These are phyloP conservation scores for Ametastegia equiseti DNA, from an alignment of 2,888 invertebrate genomes.

Conservation along the genomic window DNA sequence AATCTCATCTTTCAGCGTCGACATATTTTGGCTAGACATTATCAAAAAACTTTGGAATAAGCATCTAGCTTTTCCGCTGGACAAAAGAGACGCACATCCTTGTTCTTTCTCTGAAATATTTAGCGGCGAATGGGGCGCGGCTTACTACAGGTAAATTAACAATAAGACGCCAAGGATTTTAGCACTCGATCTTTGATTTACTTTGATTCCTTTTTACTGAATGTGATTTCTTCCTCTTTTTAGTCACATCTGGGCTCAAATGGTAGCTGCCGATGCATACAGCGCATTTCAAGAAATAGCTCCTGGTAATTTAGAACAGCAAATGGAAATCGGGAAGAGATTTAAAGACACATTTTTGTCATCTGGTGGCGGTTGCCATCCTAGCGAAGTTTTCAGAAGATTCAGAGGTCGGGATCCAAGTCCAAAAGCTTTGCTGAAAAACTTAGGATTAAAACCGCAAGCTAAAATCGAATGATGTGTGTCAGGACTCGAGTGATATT, in stretches of 20 bases:
- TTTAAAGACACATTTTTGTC: constrained; percentile 91
- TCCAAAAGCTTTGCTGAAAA: constrained; percentile 86
- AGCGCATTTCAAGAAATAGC: constrained; percentile 86
- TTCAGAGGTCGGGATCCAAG: constrained; percentile 96
- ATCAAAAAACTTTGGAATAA: constrained; percentile 88
- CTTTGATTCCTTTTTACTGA: constrained; percentile 82
- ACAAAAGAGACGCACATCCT: constrained; percentile 89
- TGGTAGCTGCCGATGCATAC: constrained; percentile 94
- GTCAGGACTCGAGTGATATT: too few relatives aligned
- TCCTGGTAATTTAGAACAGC: constrained; percentile 77
- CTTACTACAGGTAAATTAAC: constrained; percentile 82
- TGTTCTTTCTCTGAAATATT: constrained; percentile 92
- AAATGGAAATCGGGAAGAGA: constrained; percentile 81
- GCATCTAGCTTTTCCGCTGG: constrained; percentile 86
- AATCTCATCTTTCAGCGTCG: constrained; percentile 69
- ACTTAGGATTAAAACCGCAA: constrained; percentile 77
- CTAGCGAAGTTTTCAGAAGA: constrained; percentile 91
- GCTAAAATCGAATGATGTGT: constrained; percentile 14
- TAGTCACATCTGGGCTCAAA: constrained; percentile 89
- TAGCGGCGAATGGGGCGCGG: constrained; percentile 89
- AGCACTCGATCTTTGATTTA: too few relatives aligned
- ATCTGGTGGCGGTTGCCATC: constrained; percentile 88
- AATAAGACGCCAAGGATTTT: not conserved
- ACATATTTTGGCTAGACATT: constrained; percentile 90
- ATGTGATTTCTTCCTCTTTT: constrained; percentile 91